Evolutionary conservation across 2,888 invertebrate species (phyloP).

Genomic region (Lasioglossum malachurum): DNA sequence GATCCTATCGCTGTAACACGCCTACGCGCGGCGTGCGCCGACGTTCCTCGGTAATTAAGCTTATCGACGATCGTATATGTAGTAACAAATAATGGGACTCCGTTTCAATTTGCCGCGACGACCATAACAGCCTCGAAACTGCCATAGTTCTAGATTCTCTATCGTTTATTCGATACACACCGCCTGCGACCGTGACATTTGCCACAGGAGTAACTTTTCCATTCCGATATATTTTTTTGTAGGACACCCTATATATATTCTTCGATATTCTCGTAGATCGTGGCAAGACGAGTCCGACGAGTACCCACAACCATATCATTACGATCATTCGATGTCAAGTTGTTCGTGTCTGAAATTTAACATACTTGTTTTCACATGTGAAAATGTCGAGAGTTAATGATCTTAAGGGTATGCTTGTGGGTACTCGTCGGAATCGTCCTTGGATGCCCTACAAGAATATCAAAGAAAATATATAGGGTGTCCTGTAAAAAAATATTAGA

Average conservation of each 20-base stretch:
- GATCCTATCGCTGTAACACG: slow-evolving; percentile 24
- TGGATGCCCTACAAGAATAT: background rate
- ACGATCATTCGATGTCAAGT: background rate
- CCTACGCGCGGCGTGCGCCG: slow-evolving; percentile 17
- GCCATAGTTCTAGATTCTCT: background rate
- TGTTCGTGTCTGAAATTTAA: background rate
- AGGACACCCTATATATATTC: background rate
- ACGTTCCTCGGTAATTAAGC: slow-evolving; percentile 29
- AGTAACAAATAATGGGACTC: slow-evolving; percentile 39
- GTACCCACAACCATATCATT: background rate
- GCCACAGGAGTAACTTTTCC: too few species aligned
- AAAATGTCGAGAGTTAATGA: background rate
- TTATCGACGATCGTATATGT: slow-evolving; percentile 30
- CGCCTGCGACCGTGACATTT: too few species aligned
- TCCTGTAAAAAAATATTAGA: background rate
- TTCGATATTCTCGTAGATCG: background rate
- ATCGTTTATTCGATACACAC: too few species aligned
- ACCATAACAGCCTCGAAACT: background rate
- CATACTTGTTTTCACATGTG: background rate
- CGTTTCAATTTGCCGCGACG: slow-evolving; percentile 16
- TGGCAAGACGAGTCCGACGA: background rate
- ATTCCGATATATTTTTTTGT: background rate
- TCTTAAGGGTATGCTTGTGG: background rate
- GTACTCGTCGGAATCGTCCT: background rate
- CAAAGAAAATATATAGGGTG: background rate